Evolutionary conservation across 1,140 invertebrate genomes (phyloP).

Genomic region (Cecropterus lyciades): DNA sequence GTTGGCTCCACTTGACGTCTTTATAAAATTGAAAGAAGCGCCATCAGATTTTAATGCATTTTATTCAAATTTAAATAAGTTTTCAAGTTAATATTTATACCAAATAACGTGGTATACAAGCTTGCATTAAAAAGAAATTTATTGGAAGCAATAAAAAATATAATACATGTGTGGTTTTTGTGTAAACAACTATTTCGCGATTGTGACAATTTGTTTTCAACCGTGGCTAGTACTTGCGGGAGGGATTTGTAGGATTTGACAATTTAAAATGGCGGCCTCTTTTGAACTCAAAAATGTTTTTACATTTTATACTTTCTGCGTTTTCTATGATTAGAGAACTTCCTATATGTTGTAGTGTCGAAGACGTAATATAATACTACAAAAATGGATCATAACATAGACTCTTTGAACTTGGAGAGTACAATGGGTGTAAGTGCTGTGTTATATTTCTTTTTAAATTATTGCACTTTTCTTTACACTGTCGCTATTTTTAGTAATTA

Average conservation of each 20-base stretch:
- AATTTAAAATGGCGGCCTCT: constrained; percentile 80
- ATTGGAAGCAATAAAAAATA: constrained; percentile 9
- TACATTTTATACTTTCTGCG: constrained; percentile 15
- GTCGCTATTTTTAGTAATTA: background rate
- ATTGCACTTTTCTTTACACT: constrained; percentile 5
- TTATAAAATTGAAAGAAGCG: constrained; percentile 77
- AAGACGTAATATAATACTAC: background rate
- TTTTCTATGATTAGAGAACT: constrained; percentile 7
- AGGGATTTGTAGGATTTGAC: constrained; percentile 64
- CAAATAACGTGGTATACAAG: background rate
- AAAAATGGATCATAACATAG: constrained; percentile 74
- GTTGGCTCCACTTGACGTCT: constrained; percentile 62
- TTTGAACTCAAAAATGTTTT: constrained; percentile 68
- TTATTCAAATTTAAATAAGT: constrained; percentile 36
- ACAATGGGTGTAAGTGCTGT: constrained; percentile 63
- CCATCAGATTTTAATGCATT: constrained; percentile 60
- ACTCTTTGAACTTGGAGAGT: constrained; percentile 70
- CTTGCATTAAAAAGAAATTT: constrained; percentile 3
- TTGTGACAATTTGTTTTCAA: constrained; percentile 77
- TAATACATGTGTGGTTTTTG: background rate
- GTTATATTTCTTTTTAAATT: background rate
- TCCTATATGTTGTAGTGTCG: constrained; percentile 12
- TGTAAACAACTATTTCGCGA: constrained; percentile 37
- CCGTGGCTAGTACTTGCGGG: constrained; percentile 71
- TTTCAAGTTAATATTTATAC: constrained; percentile 18